Evolutionary conservation across 2,888 invertebrate genomes (phyloP).

Genomic region (Nymphalis c-album): DNA sequence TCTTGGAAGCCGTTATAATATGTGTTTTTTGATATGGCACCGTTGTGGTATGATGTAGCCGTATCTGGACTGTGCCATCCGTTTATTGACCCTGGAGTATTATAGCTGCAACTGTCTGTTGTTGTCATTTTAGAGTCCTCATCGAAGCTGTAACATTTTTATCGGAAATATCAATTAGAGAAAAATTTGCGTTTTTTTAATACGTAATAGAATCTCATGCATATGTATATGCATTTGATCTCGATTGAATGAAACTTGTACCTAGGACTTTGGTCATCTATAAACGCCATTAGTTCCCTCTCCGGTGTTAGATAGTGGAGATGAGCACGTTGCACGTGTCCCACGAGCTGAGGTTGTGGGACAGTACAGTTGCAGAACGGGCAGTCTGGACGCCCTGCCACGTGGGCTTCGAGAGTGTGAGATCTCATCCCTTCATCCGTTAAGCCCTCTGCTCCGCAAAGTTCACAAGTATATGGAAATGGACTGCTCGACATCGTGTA

Average conservation of each 20-base stretch:
- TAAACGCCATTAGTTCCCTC: constrained; percentile 88
- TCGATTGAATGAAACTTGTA: constrained; percentile 42
- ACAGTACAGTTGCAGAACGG: constrained; percentile 91
- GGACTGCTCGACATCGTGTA: constrained; percentile 69
- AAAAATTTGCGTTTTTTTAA: not conserved
- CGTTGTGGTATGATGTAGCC: constrained; percentile 66
- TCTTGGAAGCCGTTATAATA: constrained; percentile 72
- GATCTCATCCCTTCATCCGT: constrained; percentile 89
- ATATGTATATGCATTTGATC: too few species aligned
- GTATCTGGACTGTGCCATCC: constrained; percentile 81
- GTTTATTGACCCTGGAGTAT: constrained; percentile 79
- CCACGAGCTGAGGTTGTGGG: constrained; percentile 87
- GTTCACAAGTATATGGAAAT: constrained; percentile 86
- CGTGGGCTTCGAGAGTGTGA: constrained; percentile 89
- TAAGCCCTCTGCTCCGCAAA: constrained; percentile 91
- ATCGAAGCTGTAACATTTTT: constrained; percentile 65
- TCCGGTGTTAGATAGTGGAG: constrained; percentile 91
- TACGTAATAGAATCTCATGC: too few species aligned
- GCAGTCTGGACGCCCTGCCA: constrained; percentile 89
- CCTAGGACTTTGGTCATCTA: constrained; percentile 86
- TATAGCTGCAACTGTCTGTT: constrained; percentile 81
- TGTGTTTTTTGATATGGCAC: constrained; percentile 72
- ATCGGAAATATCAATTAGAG: not conserved
- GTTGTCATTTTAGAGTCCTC: constrained; percentile 83
- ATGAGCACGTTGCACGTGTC: constrained; percentile 92